These are phyloP conservation scores for Psococerastis gibbosa DNA, from an alignment of 2,888 invertebrate species.

Conservation along the genomic window DNA sequence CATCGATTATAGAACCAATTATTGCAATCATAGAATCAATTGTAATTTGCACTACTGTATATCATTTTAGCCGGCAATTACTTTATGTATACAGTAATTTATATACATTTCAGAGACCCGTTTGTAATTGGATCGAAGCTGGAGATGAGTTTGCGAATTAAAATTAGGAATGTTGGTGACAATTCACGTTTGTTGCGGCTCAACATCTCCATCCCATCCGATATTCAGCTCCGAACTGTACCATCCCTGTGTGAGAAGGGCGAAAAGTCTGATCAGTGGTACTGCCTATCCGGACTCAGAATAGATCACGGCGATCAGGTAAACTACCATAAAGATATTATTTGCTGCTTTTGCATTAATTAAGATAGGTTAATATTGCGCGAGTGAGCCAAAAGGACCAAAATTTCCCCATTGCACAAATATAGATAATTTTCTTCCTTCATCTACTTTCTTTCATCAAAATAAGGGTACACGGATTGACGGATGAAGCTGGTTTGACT, in stretches of 20 bases:
- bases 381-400: no score
- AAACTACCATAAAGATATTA: not conserved
- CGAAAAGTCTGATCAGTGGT: not conserved
- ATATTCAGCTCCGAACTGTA: constrained; percentile 18
- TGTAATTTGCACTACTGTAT: no score
- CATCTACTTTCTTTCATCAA: no score
- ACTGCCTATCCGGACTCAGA: not conserved
- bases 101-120: constrained; percentile 14
- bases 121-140: constrained; percentile 22
- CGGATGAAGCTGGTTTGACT: no score
- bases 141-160: constrained; percentile 20
- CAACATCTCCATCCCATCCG: constrained; percentile 18
- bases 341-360: not conserved
- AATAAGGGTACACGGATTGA: no score
- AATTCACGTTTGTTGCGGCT: constrained; percentile 23
- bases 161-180: constrained; percentile 23
- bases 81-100: no score
- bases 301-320: not conserved
- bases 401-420: not conserved
- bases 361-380: no score
- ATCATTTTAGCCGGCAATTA: no score
- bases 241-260: constrained; percentile 12
- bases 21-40: no score
- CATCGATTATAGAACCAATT: no score
- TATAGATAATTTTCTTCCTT: not conserved